Conservation (phyloP, 2,888 invertebrate genomes). For the Ectropis crepuscularia region DNA sequence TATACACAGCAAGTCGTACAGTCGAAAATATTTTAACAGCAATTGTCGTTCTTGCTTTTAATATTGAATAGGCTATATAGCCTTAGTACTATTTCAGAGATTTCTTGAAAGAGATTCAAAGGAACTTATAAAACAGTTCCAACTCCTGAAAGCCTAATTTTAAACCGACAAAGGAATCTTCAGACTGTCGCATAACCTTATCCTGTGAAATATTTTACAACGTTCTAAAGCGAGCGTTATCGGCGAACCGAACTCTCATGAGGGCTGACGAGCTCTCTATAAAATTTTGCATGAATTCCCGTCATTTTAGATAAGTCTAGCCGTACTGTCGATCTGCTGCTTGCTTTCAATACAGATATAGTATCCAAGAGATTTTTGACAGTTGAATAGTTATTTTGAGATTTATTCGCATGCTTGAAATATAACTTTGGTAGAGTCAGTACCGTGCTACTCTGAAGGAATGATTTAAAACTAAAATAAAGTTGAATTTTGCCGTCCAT, state of each 20-base stretch:
- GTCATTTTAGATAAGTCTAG: conserved; percentile 46
- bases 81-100: not conserved
- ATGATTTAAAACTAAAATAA: no score
- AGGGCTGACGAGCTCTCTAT: conserved; percentile 45
- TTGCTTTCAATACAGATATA: conserved; percentile 37
- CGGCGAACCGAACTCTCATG: conserved; percentile 49
- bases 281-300: conserved; percentile 51
- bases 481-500: no score
- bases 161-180: conserved; percentile 32
- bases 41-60: no score
- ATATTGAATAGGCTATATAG: no score
- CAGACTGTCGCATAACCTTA: conserved; percentile 31
- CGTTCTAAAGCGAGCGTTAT: conserved; percentile 63
- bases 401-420: not conserved
- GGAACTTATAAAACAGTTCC: conserved; percentile 19
- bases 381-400: not conserved
- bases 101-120: conserved; percentile 13
- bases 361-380: conserved; percentile 4
- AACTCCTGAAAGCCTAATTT: conserved; percentile 19
- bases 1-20: no score
- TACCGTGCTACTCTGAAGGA: no score
- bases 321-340: conserved; percentile 43
- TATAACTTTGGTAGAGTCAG: no score
- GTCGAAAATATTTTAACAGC: no score
- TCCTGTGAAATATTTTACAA: conserved; percentile 51